Conservation (phyloP, 2,797 vertebrate genomes). For the Fundulus diaphanus region DNA sequence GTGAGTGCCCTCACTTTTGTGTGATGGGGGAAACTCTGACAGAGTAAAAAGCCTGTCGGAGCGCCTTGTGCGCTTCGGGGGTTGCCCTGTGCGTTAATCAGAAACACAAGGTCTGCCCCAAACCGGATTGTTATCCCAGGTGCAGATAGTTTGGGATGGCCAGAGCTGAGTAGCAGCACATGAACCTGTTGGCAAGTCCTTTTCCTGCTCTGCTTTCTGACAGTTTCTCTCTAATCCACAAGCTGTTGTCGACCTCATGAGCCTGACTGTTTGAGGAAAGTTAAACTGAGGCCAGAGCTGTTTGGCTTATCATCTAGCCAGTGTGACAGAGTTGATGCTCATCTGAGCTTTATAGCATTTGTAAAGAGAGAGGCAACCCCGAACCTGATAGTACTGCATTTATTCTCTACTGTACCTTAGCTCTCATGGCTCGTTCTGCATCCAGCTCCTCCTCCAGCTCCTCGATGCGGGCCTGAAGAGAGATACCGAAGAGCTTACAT, state of each 20-base stretch:
- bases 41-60: conserved; percentile 33
- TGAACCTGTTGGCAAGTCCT: conserved; percentile 25
- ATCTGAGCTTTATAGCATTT: conserved; percentile 19
- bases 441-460: conserved; percentile 89
- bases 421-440: conserved; percentile 79
- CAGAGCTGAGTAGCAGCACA: conserved; percentile 45
- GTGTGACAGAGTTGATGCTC: conserved; percentile 20
- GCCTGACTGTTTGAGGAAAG: not conserved
- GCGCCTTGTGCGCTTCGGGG: conserved; percentile 45
- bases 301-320: conserved; percentile 3
- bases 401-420: conserved; percentile 75
- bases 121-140: conserved; percentile 75
- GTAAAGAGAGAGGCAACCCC: not conserved
- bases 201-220: not conserved
- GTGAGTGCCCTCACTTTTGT: not conserved
- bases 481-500: conserved; percentile 22
- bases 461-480: conserved; percentile 81
- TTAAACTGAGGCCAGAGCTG: conserved; percentile 14
- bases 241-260: conserved; percentile 8
- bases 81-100: conserved; percentile 66
- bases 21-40: conserved; percentile 17
- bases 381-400: not conserved
- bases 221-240: conserved; percentile 3
- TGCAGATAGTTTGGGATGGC: conserved; percentile 76
- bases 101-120: conserved; percentile 57